A percentile compares a stretch with the other conserved stretches of the same genome.
Evolutionary conservation across 2,888 invertebrate genomes (phyloP).

Genomic region (Platycheirus albimanus): DNA sequence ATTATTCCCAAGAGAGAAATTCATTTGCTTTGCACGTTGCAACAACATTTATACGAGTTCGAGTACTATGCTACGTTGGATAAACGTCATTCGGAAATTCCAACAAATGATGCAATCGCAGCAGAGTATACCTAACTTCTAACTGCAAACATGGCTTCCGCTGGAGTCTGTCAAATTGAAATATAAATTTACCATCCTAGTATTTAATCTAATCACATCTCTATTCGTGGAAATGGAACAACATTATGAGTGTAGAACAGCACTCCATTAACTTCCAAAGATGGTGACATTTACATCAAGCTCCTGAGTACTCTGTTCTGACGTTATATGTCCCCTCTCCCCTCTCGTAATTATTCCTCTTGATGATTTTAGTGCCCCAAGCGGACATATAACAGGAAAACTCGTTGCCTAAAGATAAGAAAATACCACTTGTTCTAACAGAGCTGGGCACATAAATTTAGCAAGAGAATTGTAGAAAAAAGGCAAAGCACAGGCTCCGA

Average conservation of each 20-base stretch:
- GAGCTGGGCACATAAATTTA: slow-evolving; percentile 16
- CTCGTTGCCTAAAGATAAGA: slow-evolving; percentile 13
- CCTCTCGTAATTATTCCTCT: slow-evolving; percentile 18
- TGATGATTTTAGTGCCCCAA: neutral
- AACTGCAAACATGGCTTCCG: slow-evolving; percentile 46
- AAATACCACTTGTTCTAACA: slow-evolving; percentile 43
- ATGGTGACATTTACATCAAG: slow-evolving; percentile 47
- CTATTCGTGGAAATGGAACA: slow-evolving; percentile 18
- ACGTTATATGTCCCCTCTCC: slow-evolving; percentile 12
- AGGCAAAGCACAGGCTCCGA: slow-evolving; percentile 1
- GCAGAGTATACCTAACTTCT: too few species aligned
- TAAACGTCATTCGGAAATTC: slow-evolving; percentile 35
- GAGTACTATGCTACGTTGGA: neutral
- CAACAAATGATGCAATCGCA: slow-evolving; percentile 47
- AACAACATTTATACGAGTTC: too few species aligned
- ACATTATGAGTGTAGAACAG: slow-evolving; percentile 11
- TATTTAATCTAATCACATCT: slow-evolving; percentile 26
- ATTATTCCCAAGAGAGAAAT: slow-evolving; percentile 6
- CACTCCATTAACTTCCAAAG: slow-evolving; percentile 40
- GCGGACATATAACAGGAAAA: slow-evolving; percentile 18
- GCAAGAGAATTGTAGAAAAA: slow-evolving; percentile 7
- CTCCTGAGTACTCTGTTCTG: slow-evolving; percentile 11
- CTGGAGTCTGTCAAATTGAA: slow-evolving; percentile 47
- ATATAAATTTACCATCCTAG: slow-evolving; percentile 26
- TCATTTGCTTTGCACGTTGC: slow-evolving; percentile 1